Conservation (phyloP, 2,888 invertebrate genomes). For the Caenorhabditis wallacei region DNA sequence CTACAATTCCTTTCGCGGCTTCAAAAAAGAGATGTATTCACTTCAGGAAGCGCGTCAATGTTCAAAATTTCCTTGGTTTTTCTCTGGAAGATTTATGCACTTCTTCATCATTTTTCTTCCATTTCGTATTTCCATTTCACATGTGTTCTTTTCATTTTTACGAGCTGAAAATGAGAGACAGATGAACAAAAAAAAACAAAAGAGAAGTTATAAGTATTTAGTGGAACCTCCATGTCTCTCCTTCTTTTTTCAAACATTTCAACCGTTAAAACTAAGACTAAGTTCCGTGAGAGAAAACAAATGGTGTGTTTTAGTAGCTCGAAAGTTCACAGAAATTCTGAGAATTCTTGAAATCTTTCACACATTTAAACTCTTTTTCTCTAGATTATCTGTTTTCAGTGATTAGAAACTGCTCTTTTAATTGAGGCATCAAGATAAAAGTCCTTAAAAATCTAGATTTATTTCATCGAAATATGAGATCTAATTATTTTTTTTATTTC, state of each 20-base stretch:
- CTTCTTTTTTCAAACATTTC: slow-evolving; percentile 30
- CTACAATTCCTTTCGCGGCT: slow-evolving; percentile 26
- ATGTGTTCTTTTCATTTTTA: slow-evolving; percentile 25
- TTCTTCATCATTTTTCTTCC: slow-evolving; percentile 17
- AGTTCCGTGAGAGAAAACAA: slow-evolving; percentile 35
- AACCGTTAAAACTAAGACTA: slow-evolving; percentile 40
- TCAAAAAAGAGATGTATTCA: slow-evolving; percentile 8
- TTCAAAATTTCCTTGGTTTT: slow-evolving; percentile 37
- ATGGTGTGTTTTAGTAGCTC: slow-evolving; percentile 32
- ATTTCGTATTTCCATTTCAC: slow-evolving; percentile 11
- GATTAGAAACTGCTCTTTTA: background rate
- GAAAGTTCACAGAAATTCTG: slow-evolving; percentile 37
- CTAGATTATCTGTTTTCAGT: no score
- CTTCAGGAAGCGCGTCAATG: slow-evolving; percentile 44
- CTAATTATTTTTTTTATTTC: background rate
- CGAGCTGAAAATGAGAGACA: slow-evolving; percentile 34
- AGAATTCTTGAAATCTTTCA: background rate
- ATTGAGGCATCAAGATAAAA: no score
- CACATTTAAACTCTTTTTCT: background rate
- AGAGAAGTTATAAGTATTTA: slow-evolving; percentile 4
- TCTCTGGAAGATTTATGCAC: slow-evolving; percentile 53
- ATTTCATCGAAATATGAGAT: background rate
- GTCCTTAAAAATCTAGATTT: no score
- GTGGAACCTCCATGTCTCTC: slow-evolving; percentile 29
- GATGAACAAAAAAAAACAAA: slow-evolving; percentile 16